Evolutionary conservation across 1,140 invertebrate genomes (phyloP).

Genomic region (Battus philenor): DNA sequence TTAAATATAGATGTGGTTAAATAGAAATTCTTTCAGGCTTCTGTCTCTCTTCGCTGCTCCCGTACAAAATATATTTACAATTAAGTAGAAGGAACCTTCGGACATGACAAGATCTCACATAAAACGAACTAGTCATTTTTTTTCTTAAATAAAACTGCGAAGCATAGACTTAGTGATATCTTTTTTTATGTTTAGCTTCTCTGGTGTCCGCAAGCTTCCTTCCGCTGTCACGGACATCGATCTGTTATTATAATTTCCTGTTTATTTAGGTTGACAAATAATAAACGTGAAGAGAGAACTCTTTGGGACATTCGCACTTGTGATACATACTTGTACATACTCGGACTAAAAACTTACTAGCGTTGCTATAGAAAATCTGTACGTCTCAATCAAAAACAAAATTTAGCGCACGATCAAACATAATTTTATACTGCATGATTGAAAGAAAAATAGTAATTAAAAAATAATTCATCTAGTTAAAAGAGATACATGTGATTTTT

Average conservation of each 20-base stretch:
- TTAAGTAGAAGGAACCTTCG: conserved; percentile 16
- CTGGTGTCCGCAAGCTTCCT: conserved; percentile 12
- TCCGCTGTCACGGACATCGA: conserved; percentile 11
- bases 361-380: no score
- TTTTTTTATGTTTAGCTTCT: conserved; percentile 20
- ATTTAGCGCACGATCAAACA: no score
- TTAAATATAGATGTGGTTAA: conserved; percentile 12
- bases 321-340: no score
- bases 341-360: no score
- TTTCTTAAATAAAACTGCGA: conserved; percentile 18
- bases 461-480: no score
- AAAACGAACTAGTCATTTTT: conserved; percentile 40
- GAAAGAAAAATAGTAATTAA: no score
- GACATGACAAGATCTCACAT: conserved; percentile 31
- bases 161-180: conserved; percentile 19
- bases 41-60: conserved; percentile 11
- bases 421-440: no score
- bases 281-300: no score
- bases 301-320: no score
- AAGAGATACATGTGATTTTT: no score
- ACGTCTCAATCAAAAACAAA: no score
- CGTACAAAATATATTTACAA: conserved; percentile 13
- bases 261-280: conserved; percentile 6
- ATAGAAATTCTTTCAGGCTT: conserved; percentile 14
- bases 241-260: conserved; percentile 9